Conservation (phyloP, 92 coral and sea anemone species). For the Hydrozoanthus gracilis region DNA sequence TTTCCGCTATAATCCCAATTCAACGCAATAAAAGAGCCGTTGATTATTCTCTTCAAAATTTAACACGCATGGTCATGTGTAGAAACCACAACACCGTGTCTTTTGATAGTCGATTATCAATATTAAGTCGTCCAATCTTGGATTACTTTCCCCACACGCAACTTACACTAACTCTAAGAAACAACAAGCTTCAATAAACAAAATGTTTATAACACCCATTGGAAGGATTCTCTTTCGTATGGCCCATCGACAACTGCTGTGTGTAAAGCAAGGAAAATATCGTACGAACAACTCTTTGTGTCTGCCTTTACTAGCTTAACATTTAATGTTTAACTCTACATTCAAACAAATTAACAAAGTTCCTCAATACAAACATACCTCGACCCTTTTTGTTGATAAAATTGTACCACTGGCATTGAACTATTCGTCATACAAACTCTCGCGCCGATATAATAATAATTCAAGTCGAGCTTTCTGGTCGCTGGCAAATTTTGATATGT, state of each 20-base stretch:
- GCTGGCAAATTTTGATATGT: not conserved
- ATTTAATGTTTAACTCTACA: not conserved
- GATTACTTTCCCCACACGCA: not conserved
- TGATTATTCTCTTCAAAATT: not conserved
- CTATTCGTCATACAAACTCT: slow-evolving; percentile 12
- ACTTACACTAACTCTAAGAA: not conserved
- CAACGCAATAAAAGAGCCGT: not conserved
- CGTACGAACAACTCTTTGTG: not conserved
- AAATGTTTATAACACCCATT: not conserved
- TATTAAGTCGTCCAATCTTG: not conserved
- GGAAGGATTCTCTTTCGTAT: not conserved
- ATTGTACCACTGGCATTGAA: not conserved
- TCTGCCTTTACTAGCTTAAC: not conserved
- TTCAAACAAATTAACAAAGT: not conserved
- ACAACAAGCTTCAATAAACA: not conserved
- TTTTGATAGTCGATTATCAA: not conserved
- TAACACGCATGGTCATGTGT: not conserved
- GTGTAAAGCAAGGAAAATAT: not conserved
- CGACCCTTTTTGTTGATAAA: not conserved
- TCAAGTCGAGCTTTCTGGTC: not conserved
- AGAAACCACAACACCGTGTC: not conserved
- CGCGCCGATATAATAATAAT: not conserved
- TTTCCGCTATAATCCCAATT: not conserved
- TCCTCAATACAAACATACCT: slow-evolving; percentile 14
- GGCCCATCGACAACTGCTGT: not conserved